phyloP scores from a whole-genome alignment of 2,888 invertebrate species.

The Plagodis dolabraria region DNA sequence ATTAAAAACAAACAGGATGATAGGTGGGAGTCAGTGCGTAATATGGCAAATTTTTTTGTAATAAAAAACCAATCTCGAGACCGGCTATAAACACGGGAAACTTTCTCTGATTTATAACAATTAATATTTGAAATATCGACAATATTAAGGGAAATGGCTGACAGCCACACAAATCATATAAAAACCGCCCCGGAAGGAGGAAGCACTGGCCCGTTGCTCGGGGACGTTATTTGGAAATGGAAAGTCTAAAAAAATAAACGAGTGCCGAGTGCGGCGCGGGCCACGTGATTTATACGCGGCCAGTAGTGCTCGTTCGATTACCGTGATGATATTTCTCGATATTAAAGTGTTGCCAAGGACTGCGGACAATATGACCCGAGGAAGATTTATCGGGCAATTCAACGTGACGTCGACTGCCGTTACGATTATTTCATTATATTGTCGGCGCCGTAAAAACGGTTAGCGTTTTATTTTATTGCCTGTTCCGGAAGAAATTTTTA shows the following conservation, averaged over 20 bases:
- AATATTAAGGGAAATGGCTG: conserved; percentile 83
- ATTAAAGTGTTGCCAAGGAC: conserved; percentile 84
- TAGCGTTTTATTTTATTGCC: conserved; percentile 82
- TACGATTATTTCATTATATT: conserved; percentile 85
- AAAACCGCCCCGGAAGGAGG: conserved; percentile 83
- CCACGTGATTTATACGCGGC: conserved; percentile 74
- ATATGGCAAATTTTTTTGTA: conserved; percentile 63
- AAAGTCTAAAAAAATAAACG: conserved; percentile 84
- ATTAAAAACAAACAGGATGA: conserved; percentile 53
- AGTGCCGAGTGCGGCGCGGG: conserved; percentile 57
- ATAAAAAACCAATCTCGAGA: conserved; percentile 74
- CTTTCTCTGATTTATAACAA: conserved; percentile 82
- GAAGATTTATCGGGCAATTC: conserved; percentile 83
- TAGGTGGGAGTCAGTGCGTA: conserved; percentile 32
- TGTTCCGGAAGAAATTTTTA: conserved; percentile 74
- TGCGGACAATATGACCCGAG: conserved; percentile 81
- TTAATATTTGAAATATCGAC: conserved; percentile 85
- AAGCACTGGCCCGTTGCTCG: conserved; percentile 80
- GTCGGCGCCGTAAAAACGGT: conserved; percentile 83
- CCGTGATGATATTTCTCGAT: conserved; percentile 84
- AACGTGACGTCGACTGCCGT: conserved; percentile 78
- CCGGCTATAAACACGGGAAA: conserved; percentile 71
- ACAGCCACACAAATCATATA: conserved; percentile 83
- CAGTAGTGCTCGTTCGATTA: conserved; percentile 80
- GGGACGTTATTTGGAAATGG: conserved; percentile 85